These are phyloP conservation scores for Protobothrops flavoviridis DNA, from an alignment of 2,113 vertebrate species.

Conservation along the genomic window DNA sequence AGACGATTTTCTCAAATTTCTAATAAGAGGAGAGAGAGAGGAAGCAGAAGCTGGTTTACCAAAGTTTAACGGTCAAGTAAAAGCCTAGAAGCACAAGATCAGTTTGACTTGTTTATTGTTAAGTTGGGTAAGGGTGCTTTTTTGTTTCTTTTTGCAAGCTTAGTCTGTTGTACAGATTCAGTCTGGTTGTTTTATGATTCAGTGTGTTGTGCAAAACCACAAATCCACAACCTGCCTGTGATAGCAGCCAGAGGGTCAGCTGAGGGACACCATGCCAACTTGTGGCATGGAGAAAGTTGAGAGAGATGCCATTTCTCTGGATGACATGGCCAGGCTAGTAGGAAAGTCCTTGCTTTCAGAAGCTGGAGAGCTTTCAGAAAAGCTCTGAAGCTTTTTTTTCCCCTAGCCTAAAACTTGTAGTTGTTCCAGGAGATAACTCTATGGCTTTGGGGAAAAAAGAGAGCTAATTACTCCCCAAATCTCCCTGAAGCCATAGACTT, in stretches of 20 bases:
- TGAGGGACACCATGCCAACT: neutral
- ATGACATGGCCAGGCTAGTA: neutral
- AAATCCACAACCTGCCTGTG: neutral
- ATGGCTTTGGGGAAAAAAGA: neutral
- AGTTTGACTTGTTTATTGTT: neutral
- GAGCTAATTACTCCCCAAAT: neutral
- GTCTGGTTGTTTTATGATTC: neutral
- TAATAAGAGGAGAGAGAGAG: neutral
- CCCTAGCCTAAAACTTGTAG: neutral
- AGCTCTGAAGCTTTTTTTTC: neutral
- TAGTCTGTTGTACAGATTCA: neutral
- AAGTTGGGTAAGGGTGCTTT: neutral
- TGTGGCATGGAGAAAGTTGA: neutral
- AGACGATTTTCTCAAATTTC: neutral
- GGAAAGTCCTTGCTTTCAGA: neutral
- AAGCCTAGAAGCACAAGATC: neutral
- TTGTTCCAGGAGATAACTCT: neutral
- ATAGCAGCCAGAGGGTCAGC: neutral
- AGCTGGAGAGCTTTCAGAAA: neutral
- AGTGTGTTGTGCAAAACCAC: neutral
- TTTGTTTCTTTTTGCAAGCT: neutral
- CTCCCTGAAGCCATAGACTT: neutral
- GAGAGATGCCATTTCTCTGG: neutral
- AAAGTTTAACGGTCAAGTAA: neutral
- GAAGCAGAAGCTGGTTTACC: neutral